These are phyloP conservation scores for Embidobia sp. DNA, from an alignment of 2,888 invertebrate species.

Conservation along the genomic window DNA sequence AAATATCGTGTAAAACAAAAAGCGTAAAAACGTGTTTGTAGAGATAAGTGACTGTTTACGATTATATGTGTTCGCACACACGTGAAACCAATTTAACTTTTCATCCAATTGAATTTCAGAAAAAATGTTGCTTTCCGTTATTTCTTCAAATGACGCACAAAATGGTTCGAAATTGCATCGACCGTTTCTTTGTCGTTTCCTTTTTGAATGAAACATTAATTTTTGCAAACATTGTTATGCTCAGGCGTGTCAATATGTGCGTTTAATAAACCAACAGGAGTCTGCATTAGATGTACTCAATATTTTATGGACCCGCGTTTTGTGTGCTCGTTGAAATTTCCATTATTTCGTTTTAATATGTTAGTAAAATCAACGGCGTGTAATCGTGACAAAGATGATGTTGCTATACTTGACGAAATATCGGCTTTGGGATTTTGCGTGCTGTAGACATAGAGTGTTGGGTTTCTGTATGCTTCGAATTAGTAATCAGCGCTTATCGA, in stretches of 20 bases:
- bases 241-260: neutral
- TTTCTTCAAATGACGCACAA: too few relatives aligned
- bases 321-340: constrained; percentile 28
- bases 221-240: neutral
- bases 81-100: constrained; percentile 5
- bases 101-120: neutral
- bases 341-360: constrained; percentile 55
- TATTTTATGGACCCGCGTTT: constrained; percentile 12
- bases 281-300: constrained; percentile 32
- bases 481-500: constrained; percentile 67
- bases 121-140: too few relatives aligned
- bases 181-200: too few relatives aligned
- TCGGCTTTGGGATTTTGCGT: constrained; percentile 66
- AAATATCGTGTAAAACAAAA: constrained; percentile 13
- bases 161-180: too few relatives aligned
- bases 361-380: constrained; percentile 55
- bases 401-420: constrained; percentile 66
- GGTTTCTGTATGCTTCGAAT: constrained; percentile 66
- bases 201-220: too few relatives aligned
- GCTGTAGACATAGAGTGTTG: constrained; percentile 59
- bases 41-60: constrained; percentile 4
- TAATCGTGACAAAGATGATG: constrained; percentile 65
- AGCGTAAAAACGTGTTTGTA: constrained; percentile 8
- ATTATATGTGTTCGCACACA: constrained; percentile 1
- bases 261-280: constrained; percentile 19